These are phyloP conservation scores for Acrobasis consociella DNA, from an alignment of 2,888 invertebrate species.

Conservation along the genomic window DNA sequence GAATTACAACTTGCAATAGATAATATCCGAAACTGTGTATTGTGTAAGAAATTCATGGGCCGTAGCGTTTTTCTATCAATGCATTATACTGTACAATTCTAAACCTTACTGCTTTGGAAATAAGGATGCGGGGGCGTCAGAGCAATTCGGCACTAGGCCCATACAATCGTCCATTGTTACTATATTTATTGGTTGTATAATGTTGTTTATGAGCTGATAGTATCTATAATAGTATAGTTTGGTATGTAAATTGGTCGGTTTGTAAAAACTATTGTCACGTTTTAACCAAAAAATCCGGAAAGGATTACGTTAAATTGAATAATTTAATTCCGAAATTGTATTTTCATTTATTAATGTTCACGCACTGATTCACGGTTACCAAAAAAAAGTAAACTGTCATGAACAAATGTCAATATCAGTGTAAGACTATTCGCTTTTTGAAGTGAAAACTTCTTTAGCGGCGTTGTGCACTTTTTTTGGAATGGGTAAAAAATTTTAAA, in stretches of 20 bases:
- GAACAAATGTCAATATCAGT: no score
- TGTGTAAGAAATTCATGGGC: slow-evolving; percentile 40
- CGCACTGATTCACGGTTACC: no score
- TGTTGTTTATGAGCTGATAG: slow-evolving; percentile 36
- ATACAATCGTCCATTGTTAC: slow-evolving; percentile 42
- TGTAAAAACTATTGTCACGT: slow-evolving; percentile 9
- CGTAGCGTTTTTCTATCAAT: slow-evolving; percentile 31
- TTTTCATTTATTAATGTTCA: no score
- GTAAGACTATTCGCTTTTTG: no score
- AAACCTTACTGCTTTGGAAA: neutral
- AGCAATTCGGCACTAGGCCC: slow-evolving; percentile 37
- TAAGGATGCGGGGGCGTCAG: neutral
- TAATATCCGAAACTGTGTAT: slow-evolving; percentile 29
- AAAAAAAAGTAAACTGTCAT: no score
- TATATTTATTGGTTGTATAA: slow-evolving; percentile 40
- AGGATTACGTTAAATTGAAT: neutral
- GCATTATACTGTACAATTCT: neutral
- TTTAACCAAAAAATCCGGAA: slow-evolving; percentile 9
- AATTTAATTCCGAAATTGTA: neutral
- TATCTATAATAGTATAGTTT: slow-evolving; percentile 31
- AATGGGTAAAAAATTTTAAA: no score
- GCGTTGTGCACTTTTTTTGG: no score
- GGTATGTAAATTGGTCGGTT: slow-evolving; percentile 30
- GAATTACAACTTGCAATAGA: slow-evolving; percentile 25
- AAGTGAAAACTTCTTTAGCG: no score